Conservation (phyloP, 1,140 invertebrate genomes). For the Lasaia peninsularis region DNA sequence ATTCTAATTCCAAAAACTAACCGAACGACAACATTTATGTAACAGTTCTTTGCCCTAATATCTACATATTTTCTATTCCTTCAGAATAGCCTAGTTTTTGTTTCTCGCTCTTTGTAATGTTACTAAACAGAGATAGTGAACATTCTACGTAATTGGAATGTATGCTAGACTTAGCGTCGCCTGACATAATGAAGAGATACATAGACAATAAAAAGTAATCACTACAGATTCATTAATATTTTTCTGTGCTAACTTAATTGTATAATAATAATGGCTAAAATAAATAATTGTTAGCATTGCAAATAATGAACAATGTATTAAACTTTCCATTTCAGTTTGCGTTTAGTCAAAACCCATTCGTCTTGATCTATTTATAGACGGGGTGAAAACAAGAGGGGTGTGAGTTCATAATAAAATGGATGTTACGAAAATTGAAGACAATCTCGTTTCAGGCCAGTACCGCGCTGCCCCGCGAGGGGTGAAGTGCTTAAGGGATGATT, state of each 20-base stretch:
- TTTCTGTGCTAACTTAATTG: not conserved
- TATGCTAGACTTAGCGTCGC: constrained; percentile 6
- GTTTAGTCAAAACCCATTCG: not conserved
- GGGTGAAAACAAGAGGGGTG: constrained; percentile 17
- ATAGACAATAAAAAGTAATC: not conserved
- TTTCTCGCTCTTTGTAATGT: not conserved
- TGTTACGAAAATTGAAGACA: constrained; percentile 23
- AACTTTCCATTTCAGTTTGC: not conserved
- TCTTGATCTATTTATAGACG: constrained; percentile 17
- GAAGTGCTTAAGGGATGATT: constrained; percentile 29
- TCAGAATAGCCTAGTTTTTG: not conserved
- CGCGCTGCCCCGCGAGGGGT: constrained; percentile 33
- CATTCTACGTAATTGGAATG: not conserved
- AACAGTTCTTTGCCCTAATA: not conserved
- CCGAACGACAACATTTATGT: not conserved
- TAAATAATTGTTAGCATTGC: not conserved
- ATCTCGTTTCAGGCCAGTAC: constrained; percentile 30
- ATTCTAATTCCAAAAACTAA: too few relatives aligned
- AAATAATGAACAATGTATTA: not conserved
- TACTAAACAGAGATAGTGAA: not conserved
- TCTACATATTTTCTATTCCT: not conserved
- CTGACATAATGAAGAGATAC: not conserved
- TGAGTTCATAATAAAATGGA: constrained; percentile 20
- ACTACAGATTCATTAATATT: not conserved
- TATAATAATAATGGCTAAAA: not conserved